Evolutionary conservation across 1,140 invertebrate genomes (phyloP).

Genomic region (Zophobas atratus): DNA sequence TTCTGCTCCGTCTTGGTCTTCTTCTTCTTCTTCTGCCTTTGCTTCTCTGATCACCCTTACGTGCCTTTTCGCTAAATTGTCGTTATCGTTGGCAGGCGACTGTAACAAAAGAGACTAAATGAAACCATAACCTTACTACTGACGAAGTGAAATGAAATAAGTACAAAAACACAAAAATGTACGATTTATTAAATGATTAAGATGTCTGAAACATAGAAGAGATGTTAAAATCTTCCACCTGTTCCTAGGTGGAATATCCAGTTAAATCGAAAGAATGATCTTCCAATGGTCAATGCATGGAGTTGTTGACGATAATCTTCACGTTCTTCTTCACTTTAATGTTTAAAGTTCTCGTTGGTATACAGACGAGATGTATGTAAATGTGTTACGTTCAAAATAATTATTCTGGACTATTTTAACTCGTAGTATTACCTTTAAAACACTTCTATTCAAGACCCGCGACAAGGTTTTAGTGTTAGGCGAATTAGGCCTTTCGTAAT

Average conservation of each 20-base stretch:
- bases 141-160: conserved; percentile 18
- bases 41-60: conserved; percentile 64
- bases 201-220: conserved; percentile 27
- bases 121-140: background rate
- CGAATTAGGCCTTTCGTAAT: background rate
- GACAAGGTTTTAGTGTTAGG: background rate
- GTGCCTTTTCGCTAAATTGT: conserved; percentile 72
- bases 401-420: background rate
- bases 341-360: conserved; percentile 45
- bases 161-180: background rate
- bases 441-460: background rate
- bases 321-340: conserved; percentile 1
- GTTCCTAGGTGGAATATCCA: conserved; percentile 19
- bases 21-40: conserved; percentile 63
- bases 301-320: background rate
- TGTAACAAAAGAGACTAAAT: conserved; percentile 64
- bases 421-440: conserved; percentile 6
- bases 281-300: conserved; percentile 26
- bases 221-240: conserved; percentile 2
- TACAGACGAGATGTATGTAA: conserved; percentile 48
- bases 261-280: conserved; percentile 32
- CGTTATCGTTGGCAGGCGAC: conserved; percentile 68
- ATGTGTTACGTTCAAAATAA: conserved; percentile 13
- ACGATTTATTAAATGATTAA: conserved; percentile 34
- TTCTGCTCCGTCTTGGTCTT: conserved; percentile 71